Conservation (phyloP, 1,140 invertebrate genomes). For the Probaryconus sp. region DNA sequence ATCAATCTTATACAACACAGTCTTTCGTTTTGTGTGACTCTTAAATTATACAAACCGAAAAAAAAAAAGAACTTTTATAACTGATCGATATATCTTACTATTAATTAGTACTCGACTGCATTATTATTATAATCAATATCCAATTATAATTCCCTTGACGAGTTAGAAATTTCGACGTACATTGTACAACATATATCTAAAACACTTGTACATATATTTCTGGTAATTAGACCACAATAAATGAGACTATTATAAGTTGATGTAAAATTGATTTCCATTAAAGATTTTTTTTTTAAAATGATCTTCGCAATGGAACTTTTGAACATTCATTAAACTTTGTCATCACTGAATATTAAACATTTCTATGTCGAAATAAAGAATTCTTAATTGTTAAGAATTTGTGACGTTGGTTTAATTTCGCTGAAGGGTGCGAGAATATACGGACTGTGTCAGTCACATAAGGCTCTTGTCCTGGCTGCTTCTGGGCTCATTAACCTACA, state of each 20-base stretch:
- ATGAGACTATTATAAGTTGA: constrained; percentile 1
- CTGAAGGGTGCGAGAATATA: constrained; percentile 92
- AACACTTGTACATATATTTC: neutral
- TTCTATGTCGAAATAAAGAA: constrained; percentile 17
- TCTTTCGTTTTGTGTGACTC: too few species aligned
- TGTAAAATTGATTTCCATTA: too few species aligned
- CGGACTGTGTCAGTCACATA: constrained; percentile 96
- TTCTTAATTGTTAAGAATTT: constrained; percentile 7
- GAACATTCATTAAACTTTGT: too few species aligned
- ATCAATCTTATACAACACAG: too few species aligned
- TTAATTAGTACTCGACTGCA: neutral
- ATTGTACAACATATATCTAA: neutral
- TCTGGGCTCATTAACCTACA: constrained; percentile 94
- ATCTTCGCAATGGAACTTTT: too few species aligned
- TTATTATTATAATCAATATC: neutral
- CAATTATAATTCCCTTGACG: neutral
- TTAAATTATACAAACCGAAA: too few species aligned
- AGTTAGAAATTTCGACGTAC: constrained; percentile 3
- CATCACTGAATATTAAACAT: too few species aligned
- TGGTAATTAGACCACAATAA: constrained; percentile 9
- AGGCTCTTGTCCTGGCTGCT: constrained; percentile 96
- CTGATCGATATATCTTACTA: neutral
- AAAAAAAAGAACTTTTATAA: neutral
- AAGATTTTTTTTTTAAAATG: too few species aligned
- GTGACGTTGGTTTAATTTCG: too few species aligned